These are phyloP conservation scores for Rapana venosa DNA, from an alignment of 2,888 invertebrate species.

Conservation along the genomic window DNA sequence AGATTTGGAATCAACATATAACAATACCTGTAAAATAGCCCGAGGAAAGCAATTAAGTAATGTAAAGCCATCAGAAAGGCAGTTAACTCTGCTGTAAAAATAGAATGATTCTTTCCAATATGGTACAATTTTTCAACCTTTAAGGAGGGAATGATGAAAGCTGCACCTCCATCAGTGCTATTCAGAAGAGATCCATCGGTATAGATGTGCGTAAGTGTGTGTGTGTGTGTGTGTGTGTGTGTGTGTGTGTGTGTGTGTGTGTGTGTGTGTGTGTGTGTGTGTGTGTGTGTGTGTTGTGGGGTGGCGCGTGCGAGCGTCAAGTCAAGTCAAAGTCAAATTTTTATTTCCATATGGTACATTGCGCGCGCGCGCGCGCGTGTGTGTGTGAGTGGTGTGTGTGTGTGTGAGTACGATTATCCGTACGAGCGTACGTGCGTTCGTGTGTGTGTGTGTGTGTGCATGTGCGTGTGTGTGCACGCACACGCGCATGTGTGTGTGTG, in stretches of 20 bases:
- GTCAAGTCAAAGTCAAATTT: background rate
- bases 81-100: too few species aligned
- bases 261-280: slow-evolving; percentile 15
- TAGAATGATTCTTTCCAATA: too few species aligned
- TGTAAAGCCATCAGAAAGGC: too few species aligned
- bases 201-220: background rate
- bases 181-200: background rate
- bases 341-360: too few species aligned
- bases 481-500: background rate
- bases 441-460: background rate
- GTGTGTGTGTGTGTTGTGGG: background rate
- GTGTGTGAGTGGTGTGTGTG: background rate
- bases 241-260: slow-evolving; percentile 8
- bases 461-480: background rate
- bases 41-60: too few species aligned
- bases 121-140: too few species aligned
- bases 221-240: background rate
- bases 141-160: too few species aligned
- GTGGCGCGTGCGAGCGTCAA: background rate
- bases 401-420: background rate
- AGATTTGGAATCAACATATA: too few species aligned
- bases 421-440: background rate
- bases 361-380: background rate
- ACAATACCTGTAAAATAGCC: too few species aligned
- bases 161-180: too few species aligned